Conservation (phyloP, 1,140 invertebrate genomes). For the Hirudo medicinalis region DNA sequence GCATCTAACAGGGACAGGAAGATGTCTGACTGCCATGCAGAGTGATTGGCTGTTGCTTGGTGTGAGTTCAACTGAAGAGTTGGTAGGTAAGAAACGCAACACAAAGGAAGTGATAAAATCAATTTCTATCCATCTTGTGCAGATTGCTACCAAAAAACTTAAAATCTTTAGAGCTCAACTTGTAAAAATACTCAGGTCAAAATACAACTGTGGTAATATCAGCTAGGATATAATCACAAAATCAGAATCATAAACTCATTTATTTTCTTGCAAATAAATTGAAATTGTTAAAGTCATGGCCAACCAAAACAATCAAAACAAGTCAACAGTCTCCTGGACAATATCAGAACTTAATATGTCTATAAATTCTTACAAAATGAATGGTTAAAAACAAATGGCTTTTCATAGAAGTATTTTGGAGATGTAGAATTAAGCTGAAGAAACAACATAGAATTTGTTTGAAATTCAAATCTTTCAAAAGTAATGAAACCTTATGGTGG, state of each 20-base stretch:
- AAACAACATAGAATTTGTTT: too few species aligned
- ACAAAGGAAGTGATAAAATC: not conserved
- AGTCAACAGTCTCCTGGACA: too few species aligned
- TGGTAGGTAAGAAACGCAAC: not conserved
- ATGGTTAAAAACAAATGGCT: too few species aligned
- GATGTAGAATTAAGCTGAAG: too few species aligned
- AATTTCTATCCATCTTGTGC: not conserved
- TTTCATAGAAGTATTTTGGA: too few species aligned
- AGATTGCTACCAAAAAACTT: not conserved
- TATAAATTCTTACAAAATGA: too few species aligned
- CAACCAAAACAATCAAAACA: too few species aligned
- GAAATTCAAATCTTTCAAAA: too few species aligned
- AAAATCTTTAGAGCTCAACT: not conserved
- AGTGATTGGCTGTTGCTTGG: constrained; percentile 16
- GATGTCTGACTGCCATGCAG: constrained; percentile 11
- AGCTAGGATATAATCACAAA: not conserved
- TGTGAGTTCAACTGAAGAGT: constrained; percentile 15
- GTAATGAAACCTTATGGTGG: too few species aligned
- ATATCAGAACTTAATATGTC: too few species aligned
- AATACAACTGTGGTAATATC: not conserved
- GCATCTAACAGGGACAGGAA: constrained; percentile 15
- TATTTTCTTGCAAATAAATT: too few species aligned
- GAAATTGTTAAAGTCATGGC: too few species aligned
- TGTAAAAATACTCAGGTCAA: not conserved
- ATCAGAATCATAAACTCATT: not conserved